A percentile compares a stretch with the other conserved stretches of the same genome.
Evolutionary conservation across 2,888 invertebrate species (phyloP).

Genomic region (Chrysotoxum bicinctum): DNA sequence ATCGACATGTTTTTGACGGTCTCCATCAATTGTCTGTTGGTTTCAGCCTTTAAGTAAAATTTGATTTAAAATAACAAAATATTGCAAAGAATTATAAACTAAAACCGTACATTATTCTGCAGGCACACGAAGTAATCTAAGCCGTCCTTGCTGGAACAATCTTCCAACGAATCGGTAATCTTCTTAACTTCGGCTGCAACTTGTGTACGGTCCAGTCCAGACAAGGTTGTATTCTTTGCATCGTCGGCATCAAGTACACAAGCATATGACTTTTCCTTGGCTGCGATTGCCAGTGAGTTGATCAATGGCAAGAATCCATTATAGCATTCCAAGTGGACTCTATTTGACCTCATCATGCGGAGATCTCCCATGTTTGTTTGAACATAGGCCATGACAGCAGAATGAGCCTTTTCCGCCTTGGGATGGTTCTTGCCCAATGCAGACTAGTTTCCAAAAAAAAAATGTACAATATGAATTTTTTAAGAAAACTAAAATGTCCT

Average conservation of each 20-base stretch:
- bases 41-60: constrained; percentile 1
- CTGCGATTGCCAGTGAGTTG: background rate
- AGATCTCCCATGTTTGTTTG: constrained; percentile 49
- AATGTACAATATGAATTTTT: background rate
- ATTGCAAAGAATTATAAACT: too few relatives aligned
- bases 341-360: constrained; percentile 62
- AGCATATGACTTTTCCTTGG: background rate
- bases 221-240: constrained; percentile 42
- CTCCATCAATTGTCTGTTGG: constrained; percentile 8
- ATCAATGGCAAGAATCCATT: constrained; percentile 70
- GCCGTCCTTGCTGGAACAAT: constrained; percentile 49
- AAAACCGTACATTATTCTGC: constrained; percentile 54
- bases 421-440: constrained; percentile 7
- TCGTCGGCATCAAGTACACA: constrained; percentile 49
- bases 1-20: background rate
- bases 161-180: constrained; percentile 48
- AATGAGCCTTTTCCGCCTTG: constrained; percentile 58
- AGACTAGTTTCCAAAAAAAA: constrained; percentile 4
- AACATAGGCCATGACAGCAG: constrained; percentile 60
- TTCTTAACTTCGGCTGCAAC: constrained; percentile 49
- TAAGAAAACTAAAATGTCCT: background rate
- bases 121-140: constrained; percentile 69
- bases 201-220: constrained; percentile 16
- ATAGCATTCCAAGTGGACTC: constrained; percentile 63
- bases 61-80: background rate